A percentile compares a stretch with the other conserved stretches of the same genome.
Conservation (phyloP, 2,113 vertebrate species). For the Prinia subflava region DNA sequence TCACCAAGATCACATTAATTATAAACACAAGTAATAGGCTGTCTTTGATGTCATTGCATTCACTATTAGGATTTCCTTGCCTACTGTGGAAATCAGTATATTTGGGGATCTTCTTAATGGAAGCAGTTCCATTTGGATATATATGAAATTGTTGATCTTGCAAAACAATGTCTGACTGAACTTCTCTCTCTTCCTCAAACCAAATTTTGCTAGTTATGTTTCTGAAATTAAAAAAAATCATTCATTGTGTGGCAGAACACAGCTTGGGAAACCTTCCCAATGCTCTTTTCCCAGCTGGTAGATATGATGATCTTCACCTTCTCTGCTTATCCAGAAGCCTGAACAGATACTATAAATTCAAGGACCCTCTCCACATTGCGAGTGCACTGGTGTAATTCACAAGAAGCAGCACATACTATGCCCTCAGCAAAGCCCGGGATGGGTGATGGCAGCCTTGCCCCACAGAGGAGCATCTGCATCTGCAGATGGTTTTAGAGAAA, state of each 20-base stretch:
- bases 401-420: fast-evolving
- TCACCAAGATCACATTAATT: background rate
- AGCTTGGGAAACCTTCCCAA: background rate
- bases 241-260: background rate
- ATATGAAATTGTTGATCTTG: background rate
- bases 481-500: background rate
- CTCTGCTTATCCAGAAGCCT: background rate
- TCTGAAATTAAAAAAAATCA: background rate
- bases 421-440: background rate
- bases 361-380: background rate
- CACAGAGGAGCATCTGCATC: background rate
- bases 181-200: background rate
- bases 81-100: background rate
- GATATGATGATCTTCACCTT: background rate
- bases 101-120: background rate
- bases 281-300: background rate
- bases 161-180: background rate
- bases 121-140: background rate
- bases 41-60: background rate
- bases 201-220: background rate
- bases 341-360: background rate
- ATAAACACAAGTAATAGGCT: background rate
- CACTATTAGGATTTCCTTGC: background rate
- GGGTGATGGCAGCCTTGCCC: background rate
- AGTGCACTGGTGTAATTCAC: fast-evolving